Conservation (phyloP, 1,140 invertebrate species). For the Pemphigus obesinymphae region DNA sequence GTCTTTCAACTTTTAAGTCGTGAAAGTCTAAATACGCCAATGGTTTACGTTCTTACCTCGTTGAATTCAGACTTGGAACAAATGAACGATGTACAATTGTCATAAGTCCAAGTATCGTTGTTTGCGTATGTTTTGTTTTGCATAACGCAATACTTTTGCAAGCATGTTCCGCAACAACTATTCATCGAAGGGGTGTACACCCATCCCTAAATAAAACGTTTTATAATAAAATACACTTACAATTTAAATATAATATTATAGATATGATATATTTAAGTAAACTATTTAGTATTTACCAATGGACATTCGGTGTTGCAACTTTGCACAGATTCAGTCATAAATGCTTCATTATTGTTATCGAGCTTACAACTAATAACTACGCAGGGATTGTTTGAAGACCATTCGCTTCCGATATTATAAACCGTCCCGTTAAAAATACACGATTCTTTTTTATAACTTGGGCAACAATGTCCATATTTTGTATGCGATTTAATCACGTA, state of each 20-base stretch:
- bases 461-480: constrained; percentile 60
- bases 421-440: constrained; percentile 58
- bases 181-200: constrained; percentile 47
- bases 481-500: constrained; percentile 56
- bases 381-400: constrained; percentile 56
- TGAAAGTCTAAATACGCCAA: too few relatives aligned
- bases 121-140: constrained; percentile 54
- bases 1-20: too few relatives aligned
- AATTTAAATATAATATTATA: background rate
- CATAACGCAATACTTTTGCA: constrained; percentile 61
- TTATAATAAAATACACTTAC: background rate
- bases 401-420: constrained; percentile 58
- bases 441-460: constrained; percentile 55
- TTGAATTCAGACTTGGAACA: constrained; percentile 51
- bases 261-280: background rate
- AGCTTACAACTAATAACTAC: constrained; percentile 54
- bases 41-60: background rate
- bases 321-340: constrained; percentile 50
- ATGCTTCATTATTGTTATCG: constrained; percentile 51
- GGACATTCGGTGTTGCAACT: constrained; percentile 50
- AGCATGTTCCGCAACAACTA: constrained; percentile 67
- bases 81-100: constrained; percentile 63
- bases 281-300: background rate
- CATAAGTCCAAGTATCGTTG: constrained; percentile 60
- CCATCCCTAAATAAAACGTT: constrained; percentile 33